phyloP scores from a whole-genome alignment of 2,888 invertebrate species.

The Melipona beecheii region DNA sequence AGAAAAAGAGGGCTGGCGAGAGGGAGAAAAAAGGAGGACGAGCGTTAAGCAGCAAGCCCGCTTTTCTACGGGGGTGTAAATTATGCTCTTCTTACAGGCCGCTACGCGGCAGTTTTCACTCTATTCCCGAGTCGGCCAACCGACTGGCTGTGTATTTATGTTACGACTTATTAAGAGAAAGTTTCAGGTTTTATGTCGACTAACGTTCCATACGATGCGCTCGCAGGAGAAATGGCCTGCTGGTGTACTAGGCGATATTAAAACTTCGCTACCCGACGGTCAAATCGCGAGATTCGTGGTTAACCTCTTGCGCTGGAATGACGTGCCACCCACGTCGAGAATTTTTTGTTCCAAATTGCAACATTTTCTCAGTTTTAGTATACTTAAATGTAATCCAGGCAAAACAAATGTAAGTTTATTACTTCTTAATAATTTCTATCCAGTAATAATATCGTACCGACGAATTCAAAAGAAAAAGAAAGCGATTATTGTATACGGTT shows the following conservation, averaged over 20 bases:
- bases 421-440: too few relatives aligned
- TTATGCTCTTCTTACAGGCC: conserved; percentile 60
- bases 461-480: too few relatives aligned
- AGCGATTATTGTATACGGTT: too few relatives aligned
- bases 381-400: too few relatives aligned
- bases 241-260: conserved; percentile 45
- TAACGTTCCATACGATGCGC: conserved; percentile 58
- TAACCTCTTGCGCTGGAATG: too few relatives aligned
- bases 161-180: conserved; percentile 75
- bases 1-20: conserved; percentile 1
- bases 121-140: conserved; percentile 49
- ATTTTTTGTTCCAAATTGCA: too few relatives aligned
- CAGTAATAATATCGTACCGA: too few relatives aligned
- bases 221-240: conserved; percentile 47
- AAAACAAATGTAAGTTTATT: too few relatives aligned
- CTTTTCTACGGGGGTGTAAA: conserved; percentile 64
- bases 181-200: conserved; percentile 67
- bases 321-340: too few relatives aligned
- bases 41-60: conserved; percentile 41
- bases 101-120: conserved; percentile 59
- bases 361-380: too few relatives aligned
- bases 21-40: conserved; percentile 28
- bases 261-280: conserved; percentile 7
- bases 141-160: conserved; percentile 67
- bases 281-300: neutral